Conservation (phyloP, 2,113 vertebrate species). For the Myocastor coypus region DNA sequence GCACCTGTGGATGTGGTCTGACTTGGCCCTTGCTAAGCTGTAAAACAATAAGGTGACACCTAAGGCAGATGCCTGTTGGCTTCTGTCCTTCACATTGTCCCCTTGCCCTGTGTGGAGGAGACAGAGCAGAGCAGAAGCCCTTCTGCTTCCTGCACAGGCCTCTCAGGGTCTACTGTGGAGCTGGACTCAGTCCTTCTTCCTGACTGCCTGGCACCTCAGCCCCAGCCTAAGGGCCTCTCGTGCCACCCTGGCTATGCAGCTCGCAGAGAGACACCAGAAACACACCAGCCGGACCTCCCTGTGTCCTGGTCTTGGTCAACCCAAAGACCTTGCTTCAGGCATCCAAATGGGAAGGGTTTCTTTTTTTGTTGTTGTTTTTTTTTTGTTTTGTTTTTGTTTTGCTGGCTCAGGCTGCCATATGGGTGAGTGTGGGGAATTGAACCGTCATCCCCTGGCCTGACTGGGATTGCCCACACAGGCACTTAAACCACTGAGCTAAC, state of each 20-base stretch:
- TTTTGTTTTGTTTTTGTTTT: no score
- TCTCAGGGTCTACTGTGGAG: not conserved
- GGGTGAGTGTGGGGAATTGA: no score
- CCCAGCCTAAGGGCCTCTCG: not conserved
- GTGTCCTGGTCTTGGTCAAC: not conserved
- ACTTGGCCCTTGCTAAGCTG: not conserved
- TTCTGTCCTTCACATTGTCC: not conserved
- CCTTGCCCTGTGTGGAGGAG: not conserved
- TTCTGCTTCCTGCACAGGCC: not conserved
- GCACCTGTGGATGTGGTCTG: not conserved
- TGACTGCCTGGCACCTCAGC: not conserved
- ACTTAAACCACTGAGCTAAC: no score
- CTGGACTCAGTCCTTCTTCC: not conserved
- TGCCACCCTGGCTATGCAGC: no score
- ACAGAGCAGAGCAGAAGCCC: not conserved
- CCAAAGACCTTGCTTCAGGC: not conserved
- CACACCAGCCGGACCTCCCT: not conserved
- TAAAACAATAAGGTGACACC: not conserved
- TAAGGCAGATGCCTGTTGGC: not conserved
- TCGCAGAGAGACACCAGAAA: not conserved
- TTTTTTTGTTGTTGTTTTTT: no score
- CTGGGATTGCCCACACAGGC: no score
- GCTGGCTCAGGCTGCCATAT: no score
- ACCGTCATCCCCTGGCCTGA: no score
- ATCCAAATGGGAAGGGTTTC: no score